Evolutionary conservation across 2,113 vertebrate species (phyloP), one percentile per base, ranked within the genome.

Genomic region (Sinocyclocheilus anophthalmus): DNA sequence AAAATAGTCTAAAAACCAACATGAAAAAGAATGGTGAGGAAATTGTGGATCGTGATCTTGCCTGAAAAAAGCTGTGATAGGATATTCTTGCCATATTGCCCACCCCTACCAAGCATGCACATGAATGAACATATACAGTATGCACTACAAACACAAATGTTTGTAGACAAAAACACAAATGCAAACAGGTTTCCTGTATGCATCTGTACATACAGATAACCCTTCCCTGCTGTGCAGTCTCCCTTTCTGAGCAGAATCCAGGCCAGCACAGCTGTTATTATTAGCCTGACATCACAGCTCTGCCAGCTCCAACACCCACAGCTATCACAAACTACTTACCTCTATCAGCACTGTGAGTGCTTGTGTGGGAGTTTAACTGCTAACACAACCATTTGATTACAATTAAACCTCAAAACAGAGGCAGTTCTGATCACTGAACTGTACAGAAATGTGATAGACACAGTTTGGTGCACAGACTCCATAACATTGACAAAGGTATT

Each of bases 251-350:
- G 57, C 26, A 39, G 75, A 84, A 88, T 84, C 50, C 85, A 86
- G 88, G 76, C 57, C 77, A 88, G 57, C 33, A 65, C 22, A 79
- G 77, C 57, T 79, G 37, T 85, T 88, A 86, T 84, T 86, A 80
- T 88, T 86, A 88, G 81, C 76, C 59, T 65, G 53, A 55, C 59
- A 86, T 50, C n/a, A 79, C 67, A 69, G 50, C 48, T 55, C 33
- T 85, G 79, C 84, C 57, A 61, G 57, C 57, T 61, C 57, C 50
- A 75, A 73, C 72, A 78, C 53, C 20, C 76, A 59, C 22, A 42
- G 78, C 5, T 83, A 83, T 87, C 30, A 80, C 48, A 82, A 61
- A 53, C 70, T 87, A 81, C 0, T 76, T 88, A 79, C 42, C 42
- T 79, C 10, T 37, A 13, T 39, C 12, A 63, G 77, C 57, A 26